Base-by-base conservation (phyloP, 2,888 invertebrate genomes). In the Trichopria drosophilae region DNA sequence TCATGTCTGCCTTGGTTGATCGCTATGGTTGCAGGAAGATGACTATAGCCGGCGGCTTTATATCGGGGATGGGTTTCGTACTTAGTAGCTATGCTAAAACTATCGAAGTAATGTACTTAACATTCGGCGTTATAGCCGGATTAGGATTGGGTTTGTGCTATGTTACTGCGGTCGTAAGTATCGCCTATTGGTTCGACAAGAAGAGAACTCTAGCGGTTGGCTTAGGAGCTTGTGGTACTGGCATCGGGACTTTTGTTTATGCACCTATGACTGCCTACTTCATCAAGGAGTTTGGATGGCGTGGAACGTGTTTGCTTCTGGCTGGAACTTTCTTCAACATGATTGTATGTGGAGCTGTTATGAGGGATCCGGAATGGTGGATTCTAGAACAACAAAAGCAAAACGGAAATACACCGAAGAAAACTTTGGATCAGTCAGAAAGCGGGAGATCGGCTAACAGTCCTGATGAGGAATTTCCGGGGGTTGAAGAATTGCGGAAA, bases 121-220 rank as follows among this genome's bases (percentile, higher is more conserved):
- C 91, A 0, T 93, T 93, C 71, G 93, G 93, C 23, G 82, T 92
- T 1, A 82, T 92, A 22, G 86, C 91, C 40, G 93, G 93, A 1
- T 73, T 93, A 51, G 93, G 93, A 1, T 78, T 93, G 57, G 90
- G 92, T 5, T 76, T 90, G 40, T 89, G 89, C 42, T 93, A 92
- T 70, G 92, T 93, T 9, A 90, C 93, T 2, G 92, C 93, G 5
- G 93, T 93, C 4, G 93, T 93, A 4, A 88, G 90, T 45, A 90
- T 94, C 51, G 93, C 93, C 6, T 93, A 90, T 71, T 94, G 93
- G 87, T 94, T 94, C 74, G 92, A 93, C 65, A 89, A 89, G 73
- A 88, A 87, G 67, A 81, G 93, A 26, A 88, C 88, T 35, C 80
- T 93, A 57, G 93, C 93, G 4, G 90, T 91, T 4, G 90, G 93